Conservation (phyloP, 1,140 invertebrate species). For the Cydia pomonella region DNA sequence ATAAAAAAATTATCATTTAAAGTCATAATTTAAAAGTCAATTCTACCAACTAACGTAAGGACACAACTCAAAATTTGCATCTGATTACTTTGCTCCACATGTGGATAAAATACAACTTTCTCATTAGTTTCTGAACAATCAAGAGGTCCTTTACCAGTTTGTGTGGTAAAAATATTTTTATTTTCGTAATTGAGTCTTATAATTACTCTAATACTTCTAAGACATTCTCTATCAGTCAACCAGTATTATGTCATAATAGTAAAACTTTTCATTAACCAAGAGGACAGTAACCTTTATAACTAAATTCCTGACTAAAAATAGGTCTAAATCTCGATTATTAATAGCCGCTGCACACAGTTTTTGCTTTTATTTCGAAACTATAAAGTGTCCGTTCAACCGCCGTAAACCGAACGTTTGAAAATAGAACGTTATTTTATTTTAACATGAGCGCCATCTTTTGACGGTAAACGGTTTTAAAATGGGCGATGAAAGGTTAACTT, state of each 20-base stretch:
- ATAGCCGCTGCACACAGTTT: not conserved
- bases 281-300: not conserved
- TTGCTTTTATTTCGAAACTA: slow-evolving; percentile 22
- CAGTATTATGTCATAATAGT: not conserved
- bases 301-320: not conserved
- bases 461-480: slow-evolving; percentile 9
- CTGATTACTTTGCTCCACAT: too few species aligned
- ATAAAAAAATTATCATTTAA: too few species aligned
- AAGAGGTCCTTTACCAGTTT: too few species aligned
- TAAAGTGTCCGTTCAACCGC: slow-evolving; percentile 27
- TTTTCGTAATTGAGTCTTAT: too few species aligned
- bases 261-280: not conserved
- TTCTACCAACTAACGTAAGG: too few species aligned
- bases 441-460: slow-evolving; percentile 14
- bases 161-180: too few species aligned
- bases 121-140: too few species aligned
- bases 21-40: too few species aligned
- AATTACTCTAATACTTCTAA: too few species aligned
- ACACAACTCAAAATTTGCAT: too few species aligned
- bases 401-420: slow-evolving; percentile 22
- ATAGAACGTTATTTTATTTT: slow-evolving; percentile 26
- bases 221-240: not conserved
- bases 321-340: slow-evolving; percentile 4
- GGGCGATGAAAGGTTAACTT: slow-evolving; percentile 20
- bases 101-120: too few species aligned